Evolutionary conservation across 2,888 invertebrate genomes (phyloP).

Genomic region (Prostheceraeus crozeri): DNA sequence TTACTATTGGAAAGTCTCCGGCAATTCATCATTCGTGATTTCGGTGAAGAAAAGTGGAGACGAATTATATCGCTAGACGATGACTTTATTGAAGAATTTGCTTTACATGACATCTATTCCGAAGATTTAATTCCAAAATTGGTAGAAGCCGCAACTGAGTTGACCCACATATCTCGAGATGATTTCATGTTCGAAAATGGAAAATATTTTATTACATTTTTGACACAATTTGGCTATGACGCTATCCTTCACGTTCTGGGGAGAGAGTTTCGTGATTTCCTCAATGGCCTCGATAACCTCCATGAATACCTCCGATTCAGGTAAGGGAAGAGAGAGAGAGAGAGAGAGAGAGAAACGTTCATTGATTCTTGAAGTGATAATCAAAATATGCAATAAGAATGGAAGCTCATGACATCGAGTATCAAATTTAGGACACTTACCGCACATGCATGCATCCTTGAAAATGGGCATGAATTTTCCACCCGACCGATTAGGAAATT

Average conservation of each 20-base stretch:
- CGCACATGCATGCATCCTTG: too few relatives aligned
- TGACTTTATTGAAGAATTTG: conserved; percentile 75
- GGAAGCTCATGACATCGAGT: too few relatives aligned
- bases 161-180: conserved; percentile 23
- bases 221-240: conserved; percentile 37
- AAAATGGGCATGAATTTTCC: too few relatives aligned
- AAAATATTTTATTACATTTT: conserved; percentile 32
- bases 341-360: too few relatives aligned
- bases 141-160: conserved; percentile 58
- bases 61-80: conserved; percentile 76
- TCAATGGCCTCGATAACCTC: conserved; percentile 35
- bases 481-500: too few relatives aligned
- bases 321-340: conserved; percentile 38
- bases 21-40: conserved; percentile 78
- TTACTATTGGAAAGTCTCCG: conserved; percentile 84
- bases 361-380: too few relatives aligned
- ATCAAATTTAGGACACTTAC: too few relatives aligned
- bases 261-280: conserved; percentile 35
- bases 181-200: conserved; percentile 38
- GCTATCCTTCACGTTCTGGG: conserved; percentile 38
- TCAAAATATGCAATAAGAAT: too few relatives aligned
- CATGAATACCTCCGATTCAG: conserved; percentile 38
- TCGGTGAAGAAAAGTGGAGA: conserved; percentile 88
- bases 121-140: conserved; percentile 77
- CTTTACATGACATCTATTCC: conserved; percentile 69